Conservation (phyloP, 23 tunicate genomes). For the Oikopleura albicans region DNA sequence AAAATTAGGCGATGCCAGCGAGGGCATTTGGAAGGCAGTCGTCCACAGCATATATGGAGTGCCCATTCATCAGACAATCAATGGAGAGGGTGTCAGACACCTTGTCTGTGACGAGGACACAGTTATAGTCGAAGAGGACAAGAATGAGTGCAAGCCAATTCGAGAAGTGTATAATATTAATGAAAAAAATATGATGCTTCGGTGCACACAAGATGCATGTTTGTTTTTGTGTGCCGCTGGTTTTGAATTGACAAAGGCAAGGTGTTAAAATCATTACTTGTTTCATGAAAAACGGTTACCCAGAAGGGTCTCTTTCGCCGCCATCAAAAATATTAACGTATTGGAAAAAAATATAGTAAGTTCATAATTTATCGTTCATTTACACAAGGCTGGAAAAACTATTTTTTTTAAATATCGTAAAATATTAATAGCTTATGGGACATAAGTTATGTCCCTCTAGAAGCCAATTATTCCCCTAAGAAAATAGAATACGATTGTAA, state of each 20-base stretch:
- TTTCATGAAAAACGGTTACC: no score
- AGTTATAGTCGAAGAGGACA: not conserved
- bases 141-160: not conserved
- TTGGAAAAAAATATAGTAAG: no score
- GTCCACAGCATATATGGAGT: not conserved
- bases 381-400: no score
- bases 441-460: no score
- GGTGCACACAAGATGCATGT: not conserved
- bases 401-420: no score
- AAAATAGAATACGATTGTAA: no score
- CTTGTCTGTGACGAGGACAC: not conserved
- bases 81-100: not conserved
- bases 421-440: no score
- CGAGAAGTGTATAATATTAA: not conserved
- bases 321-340: no score
- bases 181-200: not conserved
- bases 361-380: no score
- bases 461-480: no score
- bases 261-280: no score
- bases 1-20: not conserved
- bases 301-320: no score
- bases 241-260: not conserved
- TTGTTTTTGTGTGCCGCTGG: not conserved
- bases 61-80: not conserved
- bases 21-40: not conserved